A percentile compares a stretch with the other conserved stretches of the same genome.
Evolutionary conservation across 2,113 vertebrate species (phyloP).

Genomic region (Oncorhynchus gorbuscha): DNA sequence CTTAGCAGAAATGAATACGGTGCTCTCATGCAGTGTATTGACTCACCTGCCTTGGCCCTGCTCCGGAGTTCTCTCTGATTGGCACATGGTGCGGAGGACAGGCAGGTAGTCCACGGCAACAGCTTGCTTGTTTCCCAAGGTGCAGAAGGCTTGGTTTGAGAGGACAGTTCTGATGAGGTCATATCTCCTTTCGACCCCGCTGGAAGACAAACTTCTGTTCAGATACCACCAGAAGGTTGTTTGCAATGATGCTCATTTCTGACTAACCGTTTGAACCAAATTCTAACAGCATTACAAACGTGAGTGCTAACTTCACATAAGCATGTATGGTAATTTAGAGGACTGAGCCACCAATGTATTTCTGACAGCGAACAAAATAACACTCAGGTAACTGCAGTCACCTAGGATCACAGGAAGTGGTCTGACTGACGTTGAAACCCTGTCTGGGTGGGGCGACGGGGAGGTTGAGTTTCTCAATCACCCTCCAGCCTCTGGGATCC

Average conservation of each 20-base stretch:
- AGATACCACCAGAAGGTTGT: constrained; percentile 6
- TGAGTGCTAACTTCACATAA: too few species aligned
- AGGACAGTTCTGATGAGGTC: constrained; percentile 73
- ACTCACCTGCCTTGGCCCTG: constrained; percentile 76
- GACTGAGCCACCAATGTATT: too few species aligned
- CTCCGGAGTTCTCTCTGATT: constrained; percentile 70
- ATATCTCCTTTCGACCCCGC: constrained; percentile 68
- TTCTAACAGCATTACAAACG: too few species aligned
- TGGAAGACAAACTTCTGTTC: constrained; percentile 44
- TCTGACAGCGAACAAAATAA: background rate
- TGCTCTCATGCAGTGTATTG: background rate
- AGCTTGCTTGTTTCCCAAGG: constrained; percentile 77
- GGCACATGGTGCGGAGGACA: constrained; percentile 83
- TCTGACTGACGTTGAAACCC: constrained; percentile 63
- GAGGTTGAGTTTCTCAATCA: constrained; percentile 59
- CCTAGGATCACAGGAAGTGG: constrained; percentile 63
- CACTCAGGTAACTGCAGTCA: constrained; percentile 47
- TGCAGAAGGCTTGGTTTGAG: constrained; percentile 68
- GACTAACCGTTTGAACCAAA: too few species aligned
- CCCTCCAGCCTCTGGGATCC: constrained; percentile 52
- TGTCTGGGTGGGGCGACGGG: constrained; percentile 53
- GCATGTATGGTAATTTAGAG: too few species aligned
- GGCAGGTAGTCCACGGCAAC: constrained; percentile 82
- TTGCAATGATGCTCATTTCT: too few species aligned
- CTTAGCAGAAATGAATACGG: too few species aligned